Base-by-base conservation (phyloP, 2,113 vertebrate species). In the Rhombomys opimus region DNA sequence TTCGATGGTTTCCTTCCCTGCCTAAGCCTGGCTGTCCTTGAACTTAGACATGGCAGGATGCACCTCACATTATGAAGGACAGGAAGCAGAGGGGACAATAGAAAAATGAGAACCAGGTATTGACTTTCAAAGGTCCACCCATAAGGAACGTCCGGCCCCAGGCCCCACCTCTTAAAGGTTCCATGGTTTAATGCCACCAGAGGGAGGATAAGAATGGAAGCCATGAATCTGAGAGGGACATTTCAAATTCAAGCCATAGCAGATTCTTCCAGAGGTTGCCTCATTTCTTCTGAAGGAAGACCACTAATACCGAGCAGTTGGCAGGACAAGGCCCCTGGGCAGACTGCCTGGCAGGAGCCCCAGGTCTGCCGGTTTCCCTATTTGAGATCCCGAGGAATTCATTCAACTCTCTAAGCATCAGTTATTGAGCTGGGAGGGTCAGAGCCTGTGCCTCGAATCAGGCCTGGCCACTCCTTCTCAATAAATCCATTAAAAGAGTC, bases 231-330 rank as follows among this genome's bases (percentile, higher is more conserved):
- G 12, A 41, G 57, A 15, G 6, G n/a, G 57, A 27, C 81, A 41
- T 61, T 85, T 30, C 61, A 30, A 18, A 30, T 46, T 41, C 38
- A 65, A 41, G 18, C 25, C 38, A 67, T 7, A 12, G 38, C 25
- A 65, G 38, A 32, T 65, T 85, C n/a, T 86, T 50, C 30, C 75
- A 46, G 61, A 67, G 6, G 65, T 25, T 65, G 18, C 32, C 75
- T 82, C 68, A 32, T 32, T 88, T 61, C 67, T 86, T 68, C 75
- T 90, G 59, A 9, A 22, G 67, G 70, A 50, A 50, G 30, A 12
- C 14, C 2, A 18, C 41, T 30, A 35, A 23, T 4, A 23, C 41
- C 1, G 4, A 50, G 75, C 2, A 2, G 8, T 2, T 7, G 9
- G 2, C 18, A 18, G 52, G 32, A 30, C 30, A 2, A 63, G 61